Evolutionary conservation across 2,113 vertebrate species (phyloP).

Genomic region (Harpagus bidentatus): DNA sequence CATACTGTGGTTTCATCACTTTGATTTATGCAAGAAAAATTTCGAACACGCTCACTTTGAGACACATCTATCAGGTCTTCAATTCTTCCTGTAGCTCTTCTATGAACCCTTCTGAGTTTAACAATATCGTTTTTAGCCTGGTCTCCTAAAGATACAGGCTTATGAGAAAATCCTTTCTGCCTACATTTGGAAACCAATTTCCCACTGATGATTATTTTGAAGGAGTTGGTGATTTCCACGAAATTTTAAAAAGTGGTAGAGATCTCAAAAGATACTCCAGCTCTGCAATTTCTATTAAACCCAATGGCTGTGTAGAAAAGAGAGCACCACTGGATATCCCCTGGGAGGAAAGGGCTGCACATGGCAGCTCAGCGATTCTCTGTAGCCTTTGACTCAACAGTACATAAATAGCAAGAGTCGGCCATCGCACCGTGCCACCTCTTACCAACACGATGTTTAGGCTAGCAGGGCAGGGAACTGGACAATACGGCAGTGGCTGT

Average conservation of each 20-base stretch:
- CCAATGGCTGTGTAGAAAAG: background rate
- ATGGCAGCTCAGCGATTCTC: background rate
- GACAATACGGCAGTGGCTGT: background rate
- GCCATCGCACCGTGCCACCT: background rate
- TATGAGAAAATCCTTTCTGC: background rate
- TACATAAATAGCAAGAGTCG: fast-evolving
- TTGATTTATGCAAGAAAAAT: background rate
- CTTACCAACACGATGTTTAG: background rate
- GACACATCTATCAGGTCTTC: background rate
- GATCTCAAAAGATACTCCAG: background rate
- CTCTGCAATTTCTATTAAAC: background rate
- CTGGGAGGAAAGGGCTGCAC: background rate
- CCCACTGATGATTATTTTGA: fast-evolving
- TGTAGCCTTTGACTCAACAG: background rate
- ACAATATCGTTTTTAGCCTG: background rate
- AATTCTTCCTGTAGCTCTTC: background rate
- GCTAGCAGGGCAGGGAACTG: background rate
- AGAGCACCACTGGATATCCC: background rate
- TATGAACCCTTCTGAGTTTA: background rate
- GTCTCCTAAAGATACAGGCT: background rate
- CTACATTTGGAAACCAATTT: background rate
- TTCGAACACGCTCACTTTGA: background rate
- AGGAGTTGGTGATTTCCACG: background rate
- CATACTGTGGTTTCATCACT: background rate
- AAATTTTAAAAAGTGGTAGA: background rate